phyloP scores from a whole-genome alignment of 2,888 invertebrate genomes.

The Standfussiana lucernea region DNA sequence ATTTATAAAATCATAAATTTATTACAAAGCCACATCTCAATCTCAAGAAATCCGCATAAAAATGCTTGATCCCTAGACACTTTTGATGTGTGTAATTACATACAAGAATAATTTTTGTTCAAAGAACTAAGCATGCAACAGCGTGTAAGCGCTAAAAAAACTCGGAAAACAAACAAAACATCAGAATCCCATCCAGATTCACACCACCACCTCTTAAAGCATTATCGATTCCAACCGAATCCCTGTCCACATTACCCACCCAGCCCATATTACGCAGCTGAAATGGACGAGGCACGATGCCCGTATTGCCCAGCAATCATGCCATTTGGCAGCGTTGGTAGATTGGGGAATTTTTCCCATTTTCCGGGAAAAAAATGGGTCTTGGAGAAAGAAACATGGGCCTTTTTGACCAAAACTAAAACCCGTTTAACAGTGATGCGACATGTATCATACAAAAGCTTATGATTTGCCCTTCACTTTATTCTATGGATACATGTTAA shows the following conservation, averaged over 20 bases:
- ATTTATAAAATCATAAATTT: too few relatives aligned
- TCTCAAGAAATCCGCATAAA: too few relatives aligned
- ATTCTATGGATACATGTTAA: not conserved
- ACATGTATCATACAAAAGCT: not conserved
- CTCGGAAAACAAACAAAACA: constrained; percentile 8
- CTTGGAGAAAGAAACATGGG: not conserved
- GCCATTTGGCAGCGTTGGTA: not conserved
- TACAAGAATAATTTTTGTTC: not conserved
- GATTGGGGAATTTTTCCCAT: not conserved
- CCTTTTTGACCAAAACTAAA: not conserved
- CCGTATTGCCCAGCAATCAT: constrained; percentile 1
- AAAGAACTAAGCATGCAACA: not conserved
- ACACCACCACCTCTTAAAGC: constrained; percentile 6
- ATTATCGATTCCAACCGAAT: constrained; percentile 36
- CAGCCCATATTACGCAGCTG: constrained; percentile 16
- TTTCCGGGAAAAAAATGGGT: not conserved
- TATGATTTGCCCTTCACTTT: not conserved
- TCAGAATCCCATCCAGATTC: constrained; percentile 27
- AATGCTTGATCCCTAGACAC: too few relatives aligned
- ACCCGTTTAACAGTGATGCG: not conserved
- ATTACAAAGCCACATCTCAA: too few relatives aligned
- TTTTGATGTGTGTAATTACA: too few relatives aligned
- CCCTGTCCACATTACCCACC: constrained; percentile 6
- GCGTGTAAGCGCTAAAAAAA: not conserved
- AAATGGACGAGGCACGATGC: too few relatives aligned